These are phyloP conservation scores for Bradynema listronoti DNA, from an alignment of 1,140 invertebrate species.

Conservation along the genomic window DNA sequence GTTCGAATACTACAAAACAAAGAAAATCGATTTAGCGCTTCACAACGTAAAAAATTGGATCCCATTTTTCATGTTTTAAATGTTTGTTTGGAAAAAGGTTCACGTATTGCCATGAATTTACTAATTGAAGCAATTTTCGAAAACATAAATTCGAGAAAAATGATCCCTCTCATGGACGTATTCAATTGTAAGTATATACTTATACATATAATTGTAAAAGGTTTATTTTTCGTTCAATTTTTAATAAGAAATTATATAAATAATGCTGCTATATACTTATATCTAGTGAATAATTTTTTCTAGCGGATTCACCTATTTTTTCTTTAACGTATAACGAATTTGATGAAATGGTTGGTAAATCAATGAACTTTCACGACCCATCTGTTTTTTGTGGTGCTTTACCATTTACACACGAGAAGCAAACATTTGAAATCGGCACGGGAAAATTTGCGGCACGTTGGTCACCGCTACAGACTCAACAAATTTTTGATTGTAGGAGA, in stretches of 20 bases:
- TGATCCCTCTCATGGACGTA: slow-evolving; percentile 3
- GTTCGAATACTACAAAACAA: neutral
- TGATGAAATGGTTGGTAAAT: neutral
- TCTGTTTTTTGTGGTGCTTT: slow-evolving; percentile 6
- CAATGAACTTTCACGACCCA: neutral
- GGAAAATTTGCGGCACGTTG: slow-evolving; percentile 4
- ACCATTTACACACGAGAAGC: neutral
- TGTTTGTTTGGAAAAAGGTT: slow-evolving; percentile 13
- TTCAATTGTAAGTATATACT: neutral
- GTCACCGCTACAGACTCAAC: slow-evolving; percentile 22
- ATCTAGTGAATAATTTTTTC: no score
- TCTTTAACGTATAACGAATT: slow-evolving; percentile 2
- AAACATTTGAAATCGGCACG: slow-evolving; percentile 5
- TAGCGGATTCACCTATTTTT: slow-evolving; percentile 4
- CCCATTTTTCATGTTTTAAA: neutral
- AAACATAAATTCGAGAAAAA: slow-evolving; percentile 6
- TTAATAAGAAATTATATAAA: no score
- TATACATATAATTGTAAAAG: neutral
- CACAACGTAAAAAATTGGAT: neutral
- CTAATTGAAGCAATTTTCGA: slow-evolving; percentile 3
- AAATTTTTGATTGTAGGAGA: slow-evolving; percentile 12
- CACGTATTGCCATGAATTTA: slow-evolving; percentile 3
- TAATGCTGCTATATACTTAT: no score
- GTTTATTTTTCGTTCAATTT: neutral
- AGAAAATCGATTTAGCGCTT: neutral